Base-by-base conservation (phyloP, 92 coral and sea anemone genomes). In the Zoanthus solanderi region DNA sequence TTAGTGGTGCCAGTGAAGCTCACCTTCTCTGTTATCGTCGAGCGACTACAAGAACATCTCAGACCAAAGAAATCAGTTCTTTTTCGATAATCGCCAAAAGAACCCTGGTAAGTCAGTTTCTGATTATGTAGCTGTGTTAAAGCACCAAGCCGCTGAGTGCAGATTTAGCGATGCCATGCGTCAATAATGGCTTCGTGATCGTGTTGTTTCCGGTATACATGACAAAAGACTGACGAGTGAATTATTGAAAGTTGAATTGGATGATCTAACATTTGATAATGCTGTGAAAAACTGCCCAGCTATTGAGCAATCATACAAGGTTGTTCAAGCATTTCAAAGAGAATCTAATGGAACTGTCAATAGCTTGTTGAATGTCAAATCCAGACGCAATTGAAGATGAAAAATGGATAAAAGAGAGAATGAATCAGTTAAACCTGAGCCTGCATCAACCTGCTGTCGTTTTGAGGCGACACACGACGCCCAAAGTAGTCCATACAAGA, bases 81-180 rank as follows among this genome's bases (percentile, higher is more conserved):
- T 75, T 18, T 93, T 93, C 65, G 92, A 93, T 28, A 93, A 90
- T 57, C 60, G 90, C 71, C 83, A 89, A 34, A 72, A 90, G 87
- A 90, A 87, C 23, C 65, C 84, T 72, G 89, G 93, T 76, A 88
- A 93, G 86, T 85, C 90, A 73, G 92, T 90, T 60, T 89, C 84
- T 83, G 88, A 89, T 6, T 92, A 86, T 63, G 94, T 89, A 65
- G 94, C 89, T 48, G 88, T 90, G 9, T 52, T 89, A 54, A 92
- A 89, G 88, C 92, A 89, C 71, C 73, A 79, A 46, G 92, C 94
- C 13, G 81, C 83, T 14, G 92, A 89, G 65, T 91, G 94, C 60
- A 88, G 84, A 73, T 91, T 88, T 60, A 89, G 72, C 65, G 91
- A 83, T 29, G 87, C 95, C 81, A 92, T 92, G 95, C 91, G 79